Base-by-base conservation (phyloP, 2,797 vertebrate genomes). In the Botia kubotai region DNA sequence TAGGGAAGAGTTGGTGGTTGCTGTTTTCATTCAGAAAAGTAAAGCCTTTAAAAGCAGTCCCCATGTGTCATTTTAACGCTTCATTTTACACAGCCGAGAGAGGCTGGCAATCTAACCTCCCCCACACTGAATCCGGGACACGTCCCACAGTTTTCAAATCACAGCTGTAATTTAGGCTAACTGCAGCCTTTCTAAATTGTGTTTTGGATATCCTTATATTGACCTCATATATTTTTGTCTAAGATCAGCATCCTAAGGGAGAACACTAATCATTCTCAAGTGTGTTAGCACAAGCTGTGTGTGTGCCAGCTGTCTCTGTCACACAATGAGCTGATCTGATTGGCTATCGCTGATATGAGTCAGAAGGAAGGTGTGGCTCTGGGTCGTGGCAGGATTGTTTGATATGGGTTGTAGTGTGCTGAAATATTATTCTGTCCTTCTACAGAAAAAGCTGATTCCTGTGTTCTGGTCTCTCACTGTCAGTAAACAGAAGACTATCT, bases 121-220 rank as follows among this genome's bases (percentile, higher is more conserved):
- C 75, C 72, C 63, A 26, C 19, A 48, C 62, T 75, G 67, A 73
- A 79, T 81, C 62, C 75, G 48, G 80, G 78, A 68, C 83, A 75
- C 10, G 36, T 81, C 58, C 79, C 73, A 62, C 58, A 57, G 60
- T 73, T 67, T 79, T 74, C 29, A 81, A 73, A 53, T 21, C 62
- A 23, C 55, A 0, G 11, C 81, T 85, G 72, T 58, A 74, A 79
- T 83, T 71, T 79, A 79, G 73, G 77, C 70, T 82, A 80, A 82
- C 68, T 63, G 26, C 43, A 39, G 55, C 71, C 23, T 67, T 57
- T 46, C 6, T 0, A 3, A 80, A 75, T 69, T 65, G 77, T 75
- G 77, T 75, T 81, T 43, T 21, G 29, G 72, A 63, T 70, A 55
- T 60, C 73, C 80, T 77, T 19, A 2, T 74, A 53, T 77, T 78